Evolutionary conservation across 2,888 invertebrate genomes (phyloP).

Genomic region (Pammene aurita): DNA sequence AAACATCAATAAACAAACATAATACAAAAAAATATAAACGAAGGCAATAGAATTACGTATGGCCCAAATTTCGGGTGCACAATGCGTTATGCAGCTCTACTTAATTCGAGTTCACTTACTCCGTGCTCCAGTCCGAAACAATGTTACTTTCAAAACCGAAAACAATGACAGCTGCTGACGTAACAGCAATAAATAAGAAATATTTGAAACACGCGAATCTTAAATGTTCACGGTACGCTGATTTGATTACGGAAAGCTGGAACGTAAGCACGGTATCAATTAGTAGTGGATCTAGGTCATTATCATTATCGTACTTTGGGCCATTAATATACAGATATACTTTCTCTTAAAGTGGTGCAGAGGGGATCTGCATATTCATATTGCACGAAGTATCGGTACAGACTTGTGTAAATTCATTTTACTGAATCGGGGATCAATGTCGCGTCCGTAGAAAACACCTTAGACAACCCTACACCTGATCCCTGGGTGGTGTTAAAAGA

Average conservation of each 20-base stretch:
- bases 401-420: not conserved
- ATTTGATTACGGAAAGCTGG: slow-evolving; percentile 37
- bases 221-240: slow-evolving; percentile 34
- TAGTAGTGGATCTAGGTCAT: slow-evolving; percentile 36
- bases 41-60: slow-evolving; percentile 41
- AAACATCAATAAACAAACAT: slow-evolving; percentile 1
- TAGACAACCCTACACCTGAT: too few species aligned
- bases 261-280: slow-evolving; percentile 34
- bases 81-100: slow-evolving; percentile 26
- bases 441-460: too few species aligned
- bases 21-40: slow-evolving; percentile 1
- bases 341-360: slow-evolving; percentile 33
- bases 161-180: slow-evolving; percentile 38
- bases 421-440: too few species aligned
- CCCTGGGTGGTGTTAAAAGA: too few species aligned
- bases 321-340: slow-evolving; percentile 31
- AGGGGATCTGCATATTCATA: slow-evolving; percentile 3
- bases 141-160: slow-evolving; percentile 41
- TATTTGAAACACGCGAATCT: slow-evolving; percentile 39
- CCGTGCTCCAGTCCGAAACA: slow-evolving; percentile 42
- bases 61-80: slow-evolving; percentile 38
- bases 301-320: slow-evolving; percentile 30
- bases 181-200: slow-evolving; percentile 37
- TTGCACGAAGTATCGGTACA: not conserved
- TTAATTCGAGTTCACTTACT: slow-evolving; percentile 43